Evolutionary conservation across 2,888 invertebrate species (phyloP), one percentile per base, ranked within the genome.

Genomic region (Torymus tubicola): DNA sequence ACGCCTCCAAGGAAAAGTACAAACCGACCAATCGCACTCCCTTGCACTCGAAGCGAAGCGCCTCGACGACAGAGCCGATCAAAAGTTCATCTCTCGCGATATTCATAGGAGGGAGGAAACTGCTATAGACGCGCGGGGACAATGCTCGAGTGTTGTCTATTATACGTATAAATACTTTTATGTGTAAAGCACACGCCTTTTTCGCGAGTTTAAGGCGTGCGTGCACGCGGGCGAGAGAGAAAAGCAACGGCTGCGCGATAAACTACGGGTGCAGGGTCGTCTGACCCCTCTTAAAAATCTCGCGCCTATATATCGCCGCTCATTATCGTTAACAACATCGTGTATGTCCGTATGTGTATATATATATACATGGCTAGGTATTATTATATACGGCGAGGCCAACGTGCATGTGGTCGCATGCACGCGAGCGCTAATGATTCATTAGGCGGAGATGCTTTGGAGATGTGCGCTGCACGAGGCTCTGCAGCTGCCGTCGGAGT

Each of bases 1-100:
- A 77, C 73, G 81, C 77, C 81, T 78, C 77, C 77, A n/a, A 73
- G 73, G 57, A 77, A 69, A 69, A 73, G 52, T 67, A n/a, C n/a
- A 60, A 63, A 21, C 10, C 63, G 63, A 63, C 67, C 67, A 65
- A 80, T 77, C 69, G 68, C 18, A n/a, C 13, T 55, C 63, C 42
- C 50, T 63, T 18, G 69, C 21, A 42, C 63, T 42, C n/a, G 52
- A 58, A 53, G 68, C 61, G 14, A 60, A 50, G 53, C 21, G 55
- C 16, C 42, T 58, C 60, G 12, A 4, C 4, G 31, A 13, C 68
- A n/a, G 14, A 64, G 2, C 10, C 50, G 57, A 55, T 57, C 50
- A 16, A 64, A 58, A 77, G 77, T 77, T 64, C 52, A 64, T 76
- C 61, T 42, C 42, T 42, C 42, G 42, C 42, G 42, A 42, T 42